A percentile compares a stretch with the other conserved stretches of the same genome.
phyloP scores from a whole-genome alignment of 2,888 invertebrate species.

The Paralinhomoeus sp. region DNA sequence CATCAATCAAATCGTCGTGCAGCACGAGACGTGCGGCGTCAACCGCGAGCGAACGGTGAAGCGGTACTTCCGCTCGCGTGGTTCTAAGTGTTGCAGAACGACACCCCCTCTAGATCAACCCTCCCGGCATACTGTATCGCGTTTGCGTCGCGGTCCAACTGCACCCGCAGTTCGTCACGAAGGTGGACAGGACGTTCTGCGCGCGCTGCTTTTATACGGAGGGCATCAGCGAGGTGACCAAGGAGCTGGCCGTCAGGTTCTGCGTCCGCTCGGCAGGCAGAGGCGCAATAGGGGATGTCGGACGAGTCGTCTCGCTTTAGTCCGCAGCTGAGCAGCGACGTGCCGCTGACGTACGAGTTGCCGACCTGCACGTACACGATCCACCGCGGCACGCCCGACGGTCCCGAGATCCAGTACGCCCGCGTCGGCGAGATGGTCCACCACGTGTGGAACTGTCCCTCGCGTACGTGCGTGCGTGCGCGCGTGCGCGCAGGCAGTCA shows the following conservation, averaged over 20 bases:
- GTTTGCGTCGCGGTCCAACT: constrained; percentile 20
- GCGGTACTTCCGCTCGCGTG: neutral
- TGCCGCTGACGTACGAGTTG: neutral
- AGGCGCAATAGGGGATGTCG: neutral
- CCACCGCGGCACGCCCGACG: constrained; percentile 12
- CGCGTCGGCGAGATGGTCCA: constrained; percentile 20
- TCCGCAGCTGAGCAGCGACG: neutral
- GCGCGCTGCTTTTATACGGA: constrained; percentile 24
- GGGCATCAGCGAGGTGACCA: neutral
- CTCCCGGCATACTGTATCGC: constrained; percentile 16
- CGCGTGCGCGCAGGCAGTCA: neutral
- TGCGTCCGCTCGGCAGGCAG: neutral
- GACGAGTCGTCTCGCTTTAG: neutral
- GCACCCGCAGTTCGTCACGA: constrained; percentile 24
- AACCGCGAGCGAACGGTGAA: constrained; percentile 1
- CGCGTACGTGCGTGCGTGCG: constrained; percentile 6
- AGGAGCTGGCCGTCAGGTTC: neutral
- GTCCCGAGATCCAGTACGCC: constrained; percentile 19
- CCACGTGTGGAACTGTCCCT: constrained; percentile 22
- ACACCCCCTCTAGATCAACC: constrained; percentile 11
- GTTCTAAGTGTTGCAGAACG: neutral
- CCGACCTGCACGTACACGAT: constrained; percentile 1
- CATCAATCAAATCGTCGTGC: constrained; percentile 1
- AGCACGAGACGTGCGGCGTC: constrained; percentile 1
- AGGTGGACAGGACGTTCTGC: constrained; percentile 21